Base-by-base conservation (phyloP, 2,888 invertebrate genomes). In the Erebia ligea region DNA sequence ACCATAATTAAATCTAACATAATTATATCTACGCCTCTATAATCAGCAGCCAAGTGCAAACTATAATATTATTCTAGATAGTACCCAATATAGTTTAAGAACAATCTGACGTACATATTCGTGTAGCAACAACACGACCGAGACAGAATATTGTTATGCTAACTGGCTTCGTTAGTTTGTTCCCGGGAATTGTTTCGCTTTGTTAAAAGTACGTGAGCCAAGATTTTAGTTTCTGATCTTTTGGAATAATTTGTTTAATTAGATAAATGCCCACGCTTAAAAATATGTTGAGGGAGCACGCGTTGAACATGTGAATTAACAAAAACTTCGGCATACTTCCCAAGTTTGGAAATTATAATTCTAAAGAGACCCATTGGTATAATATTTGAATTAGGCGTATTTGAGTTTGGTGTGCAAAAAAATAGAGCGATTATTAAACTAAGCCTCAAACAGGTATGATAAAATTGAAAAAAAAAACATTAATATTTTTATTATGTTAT, bases 131-230 rank as follows among this genome's bases (percentile, higher is more conserved):
- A 77, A 82, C 81, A 81, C 81, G 82, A 79, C 77, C 77, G 80
- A 79, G 79, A 82, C 83, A 86, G 92, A 92, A 92, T 92, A 91
- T 92, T 91, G 90, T 92, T 92, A 92, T 89, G 88, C 89, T 89
- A 92, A 91, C 91, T 87, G 90, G 83, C 90, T 90, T 92, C 92
- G 92, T 92, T 92, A 92, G 91, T 88, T 90, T 87, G 91, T 91
- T 89, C 88, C 87, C 83, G 85, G 86, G 90, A 90, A 91, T 89
- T 87, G 90, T 87, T 87, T 86, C 83, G 84, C 86, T 87, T 82
- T 88, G 86, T 86, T 86, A 85, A 87, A 87, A 86, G 85, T 85
- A 86, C 84, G 85, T 83, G 84, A 80, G 82, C 79, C 77, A 80
- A 83, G 86, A 87, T 89, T 86, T 58, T 85, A 84, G 81, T 80